A percentile compares a stretch with the other conserved stretches of the same genome.
phyloP scores from a whole-genome alignment of 1,140 invertebrate species.

The Bombus difficillimus region DNA sequence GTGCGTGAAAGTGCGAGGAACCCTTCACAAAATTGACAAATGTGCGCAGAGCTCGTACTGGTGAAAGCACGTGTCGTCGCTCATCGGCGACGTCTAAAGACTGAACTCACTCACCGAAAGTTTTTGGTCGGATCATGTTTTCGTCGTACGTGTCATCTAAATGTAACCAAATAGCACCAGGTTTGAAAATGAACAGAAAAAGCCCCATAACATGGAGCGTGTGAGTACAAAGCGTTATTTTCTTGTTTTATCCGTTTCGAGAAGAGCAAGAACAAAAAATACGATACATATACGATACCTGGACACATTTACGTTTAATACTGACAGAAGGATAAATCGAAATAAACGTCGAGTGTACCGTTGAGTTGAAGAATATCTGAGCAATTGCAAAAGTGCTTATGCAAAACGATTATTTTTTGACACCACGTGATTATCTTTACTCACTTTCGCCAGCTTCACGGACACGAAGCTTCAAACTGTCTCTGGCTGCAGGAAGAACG shows the following conservation, averaged over 20 bases:
- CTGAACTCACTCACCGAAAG: conserved; percentile 76
- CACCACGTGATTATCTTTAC: conserved; percentile 64
- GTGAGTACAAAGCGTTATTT: neutral
- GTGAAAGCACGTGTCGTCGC: conserved; percentile 70
- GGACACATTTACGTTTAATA: conserved; percentile 9
- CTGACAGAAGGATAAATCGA: neutral
- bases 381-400: conserved; percentile 44
- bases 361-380: conserved; percentile 18
- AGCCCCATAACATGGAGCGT: neutral
- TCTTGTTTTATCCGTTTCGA: neutral
- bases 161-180: conserved; percentile 72
- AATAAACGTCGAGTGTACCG: conserved; percentile 26
- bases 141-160: conserved; percentile 77
- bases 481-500: conserved; percentile 87
- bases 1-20: conserved; percentile 47
- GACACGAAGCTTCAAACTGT: conserved; percentile 87
- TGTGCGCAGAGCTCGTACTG: conserved; percentile 58
- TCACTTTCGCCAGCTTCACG: conserved; percentile 91
- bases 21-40: conserved; percentile 36
- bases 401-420: neutral
- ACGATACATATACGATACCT: neutral
- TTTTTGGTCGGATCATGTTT: conserved; percentile 77
- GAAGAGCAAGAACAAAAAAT: conserved; percentile 3
- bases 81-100: conserved; percentile 67
- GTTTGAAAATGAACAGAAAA: conserved; percentile 56